Conservation (phyloP, 2,113 vertebrate genomes). For the Brienomyrus longianalis region DNA sequence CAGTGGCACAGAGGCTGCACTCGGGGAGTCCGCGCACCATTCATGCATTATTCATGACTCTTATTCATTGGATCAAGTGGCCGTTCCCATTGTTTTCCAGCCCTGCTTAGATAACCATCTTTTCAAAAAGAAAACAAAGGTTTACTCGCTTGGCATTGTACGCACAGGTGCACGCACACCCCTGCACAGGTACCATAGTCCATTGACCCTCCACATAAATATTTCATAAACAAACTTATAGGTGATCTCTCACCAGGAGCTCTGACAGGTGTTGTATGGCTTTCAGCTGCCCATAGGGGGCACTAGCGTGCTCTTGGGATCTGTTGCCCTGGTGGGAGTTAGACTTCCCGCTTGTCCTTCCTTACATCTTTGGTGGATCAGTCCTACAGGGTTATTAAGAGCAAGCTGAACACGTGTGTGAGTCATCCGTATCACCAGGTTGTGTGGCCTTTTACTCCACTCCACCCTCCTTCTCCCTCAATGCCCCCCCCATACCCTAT, state of each 20-base stretch:
- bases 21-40: slow-evolving; percentile 2
- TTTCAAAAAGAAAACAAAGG: slow-evolving; percentile 36
- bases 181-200: slow-evolving; percentile 57
- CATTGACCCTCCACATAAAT: slow-evolving; percentile 63
- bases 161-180: slow-evolving; percentile 42
- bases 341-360: neutral
- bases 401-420: neutral
- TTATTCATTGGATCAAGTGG: slow-evolving; percentile 39
- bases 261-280: slow-evolving; percentile 71
- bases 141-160: slow-evolving; percentile 27
- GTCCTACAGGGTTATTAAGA: neutral
- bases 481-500: neutral
- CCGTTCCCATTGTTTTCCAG: slow-evolving; percentile 41
- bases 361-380: neutral
- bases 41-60: slow-evolving; percentile 43
- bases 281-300: neutral
- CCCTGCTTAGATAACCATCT: slow-evolving; percentile 41
- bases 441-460: neutral
- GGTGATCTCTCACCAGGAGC: slow-evolving; percentile 69
- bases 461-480: neutral
- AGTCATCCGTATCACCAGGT: neutral
- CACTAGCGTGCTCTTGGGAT: neutral
- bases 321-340: neutral
- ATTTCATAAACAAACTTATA: slow-evolving; percentile 69
- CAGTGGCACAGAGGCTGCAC: neutral